Evolutionary conservation across 2,888 invertebrate species (phyloP).

Genomic region (Sminthurinus aureus): DNA sequence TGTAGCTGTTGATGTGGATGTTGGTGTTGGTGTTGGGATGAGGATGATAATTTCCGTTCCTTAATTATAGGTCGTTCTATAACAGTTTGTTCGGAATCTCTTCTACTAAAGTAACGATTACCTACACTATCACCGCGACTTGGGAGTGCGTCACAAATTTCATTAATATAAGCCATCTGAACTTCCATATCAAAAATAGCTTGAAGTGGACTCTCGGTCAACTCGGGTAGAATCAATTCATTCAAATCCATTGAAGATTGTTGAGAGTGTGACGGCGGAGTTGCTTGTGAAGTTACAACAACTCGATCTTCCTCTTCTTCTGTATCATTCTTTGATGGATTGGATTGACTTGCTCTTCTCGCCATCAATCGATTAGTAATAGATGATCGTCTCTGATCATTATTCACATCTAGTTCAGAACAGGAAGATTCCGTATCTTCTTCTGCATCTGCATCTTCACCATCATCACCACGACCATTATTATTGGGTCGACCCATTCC

Average conservation of each 20-base stretch:
- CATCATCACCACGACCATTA: slow-evolving; percentile 61
- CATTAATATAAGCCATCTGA: slow-evolving; percentile 60
- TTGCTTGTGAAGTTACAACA: slow-evolving; percentile 14
- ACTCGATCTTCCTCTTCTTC: slow-evolving; percentile 53
- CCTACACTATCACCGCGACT: slow-evolving; percentile 31
- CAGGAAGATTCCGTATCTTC: slow-evolving; percentile 59
- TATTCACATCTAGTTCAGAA: slow-evolving; percentile 54
- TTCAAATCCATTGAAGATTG: slow-evolving; percentile 52
- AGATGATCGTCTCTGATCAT: slow-evolving; percentile 43
- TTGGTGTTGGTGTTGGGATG: background rate
- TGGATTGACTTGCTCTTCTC: slow-evolving; percentile 28
- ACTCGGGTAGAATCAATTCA: slow-evolving; percentile 49
- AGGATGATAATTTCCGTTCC: slow-evolving; percentile 33
- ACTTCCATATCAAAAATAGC: slow-evolving; percentile 59
- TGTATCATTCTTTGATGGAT: slow-evolving; percentile 46
- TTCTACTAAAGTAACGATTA: slow-evolving; percentile 41
- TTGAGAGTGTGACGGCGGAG: slow-evolving; percentile 43
- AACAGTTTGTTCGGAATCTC: slow-evolving; percentile 59
- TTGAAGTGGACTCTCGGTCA: slow-evolving; percentile 58
- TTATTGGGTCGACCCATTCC: slow-evolving; percentile 63
- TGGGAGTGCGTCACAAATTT: slow-evolving; percentile 58
- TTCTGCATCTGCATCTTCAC: slow-evolving; percentile 58
- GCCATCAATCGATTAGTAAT: slow-evolving; percentile 34
- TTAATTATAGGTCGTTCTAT: slow-evolving; percentile 55
- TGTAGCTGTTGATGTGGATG: too few species aligned